Conservation (phyloP, 2,797 vertebrate genomes). For the Coregonus ussuriensis region DNA sequence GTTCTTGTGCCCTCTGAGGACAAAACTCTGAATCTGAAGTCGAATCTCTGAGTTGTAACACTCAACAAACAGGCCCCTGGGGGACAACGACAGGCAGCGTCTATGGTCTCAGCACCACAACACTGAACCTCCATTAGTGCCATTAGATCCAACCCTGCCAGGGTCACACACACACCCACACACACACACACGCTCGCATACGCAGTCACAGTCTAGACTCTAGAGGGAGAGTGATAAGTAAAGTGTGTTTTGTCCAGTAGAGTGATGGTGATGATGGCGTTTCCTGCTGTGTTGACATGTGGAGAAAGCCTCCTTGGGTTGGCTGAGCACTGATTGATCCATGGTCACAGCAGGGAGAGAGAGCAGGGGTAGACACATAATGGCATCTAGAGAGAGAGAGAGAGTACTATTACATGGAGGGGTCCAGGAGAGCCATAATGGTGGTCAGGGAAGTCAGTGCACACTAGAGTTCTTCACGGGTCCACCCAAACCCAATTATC, state of each 20-base stretch:
- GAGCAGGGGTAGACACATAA: not conserved
- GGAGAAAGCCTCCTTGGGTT: not conserved
- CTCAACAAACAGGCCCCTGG: not conserved
- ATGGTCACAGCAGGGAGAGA: slow-evolving; percentile 7
- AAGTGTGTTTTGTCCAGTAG: not conserved
- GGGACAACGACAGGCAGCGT: not conserved
- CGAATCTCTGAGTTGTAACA: not conserved
- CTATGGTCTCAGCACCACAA: not conserved
- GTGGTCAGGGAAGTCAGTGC: not conserved
- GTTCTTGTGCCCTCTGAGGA: not conserved
- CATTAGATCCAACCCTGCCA: not conserved
- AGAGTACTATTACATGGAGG: slow-evolving; percentile 6
- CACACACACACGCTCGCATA: not conserved
- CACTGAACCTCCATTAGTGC: not conserved
- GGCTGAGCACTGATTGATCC: not conserved
- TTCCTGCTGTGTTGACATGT: slow-evolving; percentile 5
- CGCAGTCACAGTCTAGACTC: not conserved
- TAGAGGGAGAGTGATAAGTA: not conserved
- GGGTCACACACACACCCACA: not conserved
- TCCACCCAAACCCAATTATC: too few species aligned
- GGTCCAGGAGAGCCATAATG: not conserved
- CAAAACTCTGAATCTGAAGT: not conserved
- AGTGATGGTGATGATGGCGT: not conserved
- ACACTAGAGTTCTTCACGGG: not conserved
- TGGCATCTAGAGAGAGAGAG: slow-evolving; percentile 4